Evolutionary conservation across 2,113 vertebrate species (phyloP).

Genomic region (Meleagris gallopavo): DNA sequence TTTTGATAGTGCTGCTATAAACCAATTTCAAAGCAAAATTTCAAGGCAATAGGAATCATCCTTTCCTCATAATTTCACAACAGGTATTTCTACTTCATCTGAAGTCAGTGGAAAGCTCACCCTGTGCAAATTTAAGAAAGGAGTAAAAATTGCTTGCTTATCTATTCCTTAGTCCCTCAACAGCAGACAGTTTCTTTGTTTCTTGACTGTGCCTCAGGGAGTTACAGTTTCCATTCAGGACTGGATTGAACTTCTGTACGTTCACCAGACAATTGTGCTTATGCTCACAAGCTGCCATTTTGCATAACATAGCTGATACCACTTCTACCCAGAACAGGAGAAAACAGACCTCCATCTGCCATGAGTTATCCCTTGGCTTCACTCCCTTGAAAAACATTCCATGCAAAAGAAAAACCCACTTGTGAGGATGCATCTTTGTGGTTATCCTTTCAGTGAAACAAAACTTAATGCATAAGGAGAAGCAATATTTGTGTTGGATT

Average conservation of each 20-base stretch:
- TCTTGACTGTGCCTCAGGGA: neutral
- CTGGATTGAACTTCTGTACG: fast-evolving
- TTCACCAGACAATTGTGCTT: neutral
- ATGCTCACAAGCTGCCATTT: neutral
- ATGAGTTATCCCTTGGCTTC: neutral
- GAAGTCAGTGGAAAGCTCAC: neutral
- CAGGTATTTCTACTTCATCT: neutral
- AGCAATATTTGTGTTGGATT: neutral
- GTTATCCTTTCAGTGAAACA: neutral
- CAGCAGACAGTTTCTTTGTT: neutral
- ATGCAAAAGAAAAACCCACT: fast-evolving
- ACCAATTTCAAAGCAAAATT: neutral
- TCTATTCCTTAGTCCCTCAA: neutral
- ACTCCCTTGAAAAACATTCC: neutral
- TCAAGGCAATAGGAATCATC: neutral
- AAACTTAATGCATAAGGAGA: neutral
- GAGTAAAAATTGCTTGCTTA: neutral
- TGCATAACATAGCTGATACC: neutral
- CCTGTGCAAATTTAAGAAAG: neutral
- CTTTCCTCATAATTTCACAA: neutral
- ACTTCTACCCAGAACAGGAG: neutral
- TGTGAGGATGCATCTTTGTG: neutral
- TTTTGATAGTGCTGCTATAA: neutral
- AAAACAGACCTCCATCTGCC: neutral
- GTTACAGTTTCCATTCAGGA: neutral